Conservation (phyloP, 2,113 vertebrate genomes). For the Lontra canadensis region DNA sequence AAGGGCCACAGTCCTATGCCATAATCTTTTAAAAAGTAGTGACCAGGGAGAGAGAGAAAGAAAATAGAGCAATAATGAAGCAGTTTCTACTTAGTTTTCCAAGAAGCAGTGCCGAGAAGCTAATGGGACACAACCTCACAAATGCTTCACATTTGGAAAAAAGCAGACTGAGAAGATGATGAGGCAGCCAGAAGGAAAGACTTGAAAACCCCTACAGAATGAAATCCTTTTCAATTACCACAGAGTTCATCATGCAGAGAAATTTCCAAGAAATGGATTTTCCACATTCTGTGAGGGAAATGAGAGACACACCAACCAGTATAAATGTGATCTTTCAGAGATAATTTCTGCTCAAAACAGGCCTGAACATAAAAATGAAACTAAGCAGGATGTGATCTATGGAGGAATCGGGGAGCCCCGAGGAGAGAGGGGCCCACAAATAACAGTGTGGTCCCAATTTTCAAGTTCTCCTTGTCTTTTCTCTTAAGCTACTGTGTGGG, state of each 20-base stretch:
- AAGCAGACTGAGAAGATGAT: not conserved
- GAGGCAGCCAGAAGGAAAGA: not conserved
- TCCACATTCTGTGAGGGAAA: not conserved
- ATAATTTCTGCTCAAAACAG: not conserved
- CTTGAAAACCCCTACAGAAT: not conserved
- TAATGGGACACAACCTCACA: not conserved
- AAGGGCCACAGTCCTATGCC: not conserved
- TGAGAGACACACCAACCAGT: not conserved
- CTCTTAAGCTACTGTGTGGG: not conserved
- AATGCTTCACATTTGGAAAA: not conserved
- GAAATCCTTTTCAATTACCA: not conserved
- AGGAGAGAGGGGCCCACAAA: not conserved
- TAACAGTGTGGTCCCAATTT: rapidly evolving
- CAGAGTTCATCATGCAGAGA: not conserved
- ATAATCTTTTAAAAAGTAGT: not conserved
- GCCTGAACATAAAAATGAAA: not conserved
- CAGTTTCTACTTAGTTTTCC: not conserved
- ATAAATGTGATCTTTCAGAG: not conserved
- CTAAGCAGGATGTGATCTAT: not conserved
- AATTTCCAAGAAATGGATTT: not conserved
- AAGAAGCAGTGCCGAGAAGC: not conserved
- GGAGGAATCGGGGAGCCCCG: not conserved
- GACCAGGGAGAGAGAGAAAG: not conserved
- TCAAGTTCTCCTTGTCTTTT: not conserved
- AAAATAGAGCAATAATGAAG: not conserved